These are phyloP conservation scores for Neomicropteryx cornuta DNA, from an alignment of 1,140 invertebrate species.

Conservation along the genomic window DNA sequence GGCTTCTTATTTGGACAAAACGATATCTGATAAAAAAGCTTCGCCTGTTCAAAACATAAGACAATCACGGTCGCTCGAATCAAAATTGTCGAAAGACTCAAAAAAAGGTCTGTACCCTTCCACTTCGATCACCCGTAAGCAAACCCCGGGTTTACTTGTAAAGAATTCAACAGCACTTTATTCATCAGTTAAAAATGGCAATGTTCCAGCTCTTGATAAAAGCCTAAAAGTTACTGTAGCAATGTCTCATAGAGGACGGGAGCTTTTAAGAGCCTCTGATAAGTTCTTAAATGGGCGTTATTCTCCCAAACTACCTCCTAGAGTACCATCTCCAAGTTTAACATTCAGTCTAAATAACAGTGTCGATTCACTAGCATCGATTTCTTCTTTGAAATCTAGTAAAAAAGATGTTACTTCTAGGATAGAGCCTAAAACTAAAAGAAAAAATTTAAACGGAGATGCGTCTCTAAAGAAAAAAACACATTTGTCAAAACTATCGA, in stretches of 20 bases:
- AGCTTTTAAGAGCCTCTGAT: slow-evolving; percentile 22
- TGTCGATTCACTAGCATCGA: slow-evolving; percentile 10
- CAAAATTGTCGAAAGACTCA: slow-evolving; percentile 15
- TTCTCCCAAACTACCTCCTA: no score
- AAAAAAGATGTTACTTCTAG: no score
- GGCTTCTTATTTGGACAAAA: slow-evolving; percentile 36
- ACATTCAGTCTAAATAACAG: no score
- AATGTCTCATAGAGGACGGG: slow-evolving; percentile 36
- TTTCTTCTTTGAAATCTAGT: slow-evolving; percentile 4
- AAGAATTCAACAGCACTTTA: slow-evolving; percentile 31
- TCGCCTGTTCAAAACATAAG: slow-evolving; percentile 36
- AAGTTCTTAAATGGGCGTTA: slow-evolving; percentile 9
- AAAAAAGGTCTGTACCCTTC: no score
- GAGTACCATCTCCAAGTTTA: no score
- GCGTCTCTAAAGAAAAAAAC: not conserved
- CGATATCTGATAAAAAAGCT: slow-evolving; percentile 31
- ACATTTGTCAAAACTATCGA: no score
- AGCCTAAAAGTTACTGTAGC: slow-evolving; percentile 31
- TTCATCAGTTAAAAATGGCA: slow-evolving; percentile 22
- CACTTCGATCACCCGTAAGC: no score
- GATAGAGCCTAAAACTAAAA: no score
- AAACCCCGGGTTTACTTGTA: slow-evolving; percentile 22
- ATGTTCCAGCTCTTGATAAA: slow-evolving; percentile 31
- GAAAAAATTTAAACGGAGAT: no score
- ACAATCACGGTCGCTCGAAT: not conserved